Conservation (phyloP, 2,113 vertebrate species). For the Brachionichthys hirsutus region DNA sequence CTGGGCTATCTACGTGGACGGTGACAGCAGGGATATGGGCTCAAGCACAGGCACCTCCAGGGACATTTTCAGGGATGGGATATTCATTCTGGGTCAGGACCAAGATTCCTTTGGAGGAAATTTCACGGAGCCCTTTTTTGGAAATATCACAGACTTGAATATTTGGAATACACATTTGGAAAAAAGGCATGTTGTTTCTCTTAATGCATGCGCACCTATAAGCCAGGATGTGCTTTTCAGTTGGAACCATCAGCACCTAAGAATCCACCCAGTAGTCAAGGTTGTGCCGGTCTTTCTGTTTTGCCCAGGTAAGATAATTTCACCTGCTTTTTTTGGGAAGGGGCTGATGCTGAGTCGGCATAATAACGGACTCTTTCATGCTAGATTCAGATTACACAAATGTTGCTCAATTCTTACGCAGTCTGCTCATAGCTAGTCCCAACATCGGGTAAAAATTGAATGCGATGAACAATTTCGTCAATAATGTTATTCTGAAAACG, state of each 20-base stretch:
- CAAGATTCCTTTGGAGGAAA: conserved; percentile 89
- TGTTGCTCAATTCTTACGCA: no score
- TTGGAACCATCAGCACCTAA: conserved; percentile 73
- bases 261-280: conserved; percentile 68
- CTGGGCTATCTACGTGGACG: conserved; percentile 83
- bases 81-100: conserved; percentile 88
- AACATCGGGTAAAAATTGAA: no score
- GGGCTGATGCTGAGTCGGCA: no score
- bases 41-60: conserved; percentile 57
- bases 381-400: no score
- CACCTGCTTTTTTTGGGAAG: no score
- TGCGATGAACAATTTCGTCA: no score
- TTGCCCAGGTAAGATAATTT: conserved; percentile 77
- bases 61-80: conserved; percentile 79
- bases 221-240: conserved; percentile 71
- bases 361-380: no score
- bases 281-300: conserved; percentile 59
- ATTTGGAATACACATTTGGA: conserved; percentile 80
- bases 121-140: conserved; percentile 89
- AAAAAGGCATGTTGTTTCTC: conserved; percentile 67
- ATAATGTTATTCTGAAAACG: no score
- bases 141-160: conserved; percentile 85
- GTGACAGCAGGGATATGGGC: conserved; percentile 69
- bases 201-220: conserved; percentile 70
- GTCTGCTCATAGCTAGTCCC: no score